Percentiles rank a stretch among this genome's conserved stretches.
Conservation (phyloP, 2,113 vertebrate genomes). For the Pelecanus crispus region DNA sequence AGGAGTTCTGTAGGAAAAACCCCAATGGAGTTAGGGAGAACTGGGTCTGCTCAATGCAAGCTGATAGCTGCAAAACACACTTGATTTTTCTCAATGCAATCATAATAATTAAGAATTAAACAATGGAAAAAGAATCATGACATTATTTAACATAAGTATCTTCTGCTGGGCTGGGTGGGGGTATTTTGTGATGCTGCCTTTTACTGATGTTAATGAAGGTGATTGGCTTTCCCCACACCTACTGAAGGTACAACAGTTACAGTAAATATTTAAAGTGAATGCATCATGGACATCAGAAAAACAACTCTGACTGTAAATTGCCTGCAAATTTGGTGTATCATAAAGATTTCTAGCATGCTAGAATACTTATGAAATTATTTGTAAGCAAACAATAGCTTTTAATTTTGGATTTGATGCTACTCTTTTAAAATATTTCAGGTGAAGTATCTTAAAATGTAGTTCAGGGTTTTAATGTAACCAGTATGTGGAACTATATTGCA, state of each 20-base stretch:
- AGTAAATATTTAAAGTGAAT: background rate
- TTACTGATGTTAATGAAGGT: background rate
- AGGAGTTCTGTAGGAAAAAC: background rate
- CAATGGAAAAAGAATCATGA: background rate
- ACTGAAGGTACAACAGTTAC: background rate
- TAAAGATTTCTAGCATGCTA: background rate
- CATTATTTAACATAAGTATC: background rate
- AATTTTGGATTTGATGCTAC: background rate
- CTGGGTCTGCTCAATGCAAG: background rate
- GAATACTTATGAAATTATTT: background rate
- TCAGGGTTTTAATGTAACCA: fast-evolving
- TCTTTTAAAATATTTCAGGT: background rate
- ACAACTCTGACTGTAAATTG: background rate
- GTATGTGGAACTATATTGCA: background rate
- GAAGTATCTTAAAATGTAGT: background rate
- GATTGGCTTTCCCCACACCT: background rate
- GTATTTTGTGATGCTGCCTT: background rate
- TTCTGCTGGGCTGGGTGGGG: background rate
- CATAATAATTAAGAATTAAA: background rate
- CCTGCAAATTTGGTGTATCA: background rate
- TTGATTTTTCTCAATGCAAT: background rate
- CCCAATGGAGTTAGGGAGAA: background rate
- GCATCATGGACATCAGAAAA: background rate
- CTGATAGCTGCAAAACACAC: background rate
- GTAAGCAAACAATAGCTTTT: background rate